Evolutionary conservation across 2,797 vertebrate genomes (phyloP), one percentile per base, ranked within the genome.

Genomic region (Spinus olivaceus): DNA sequence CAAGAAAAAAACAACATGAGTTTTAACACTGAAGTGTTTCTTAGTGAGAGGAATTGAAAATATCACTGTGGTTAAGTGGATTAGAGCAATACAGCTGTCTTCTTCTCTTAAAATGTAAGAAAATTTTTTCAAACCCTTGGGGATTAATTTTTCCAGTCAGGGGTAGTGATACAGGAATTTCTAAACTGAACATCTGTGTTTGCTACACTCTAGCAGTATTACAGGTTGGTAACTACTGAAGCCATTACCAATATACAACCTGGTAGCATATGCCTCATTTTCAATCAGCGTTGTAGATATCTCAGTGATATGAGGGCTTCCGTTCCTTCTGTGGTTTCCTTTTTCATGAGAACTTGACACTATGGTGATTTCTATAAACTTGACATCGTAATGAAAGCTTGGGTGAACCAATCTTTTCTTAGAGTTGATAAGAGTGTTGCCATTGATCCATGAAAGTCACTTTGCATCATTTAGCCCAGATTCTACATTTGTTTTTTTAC

Each of bases 261-360:
- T 46, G 50, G 27, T 47, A 77, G 49, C 32, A 24, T 77, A 33
- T 56, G 25, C 10, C 57, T 85, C 30, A 35, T 63, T 91, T 85
- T 72, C 65, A 82, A 0, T 6, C 35, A 44, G 10, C 0, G 0
- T 6, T 74, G 35, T 30, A 50, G 50, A 17, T 50, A 32, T 3
- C 4, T 20, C 2, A 53, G 44, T 9, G 23, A 49, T 63, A 14
- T 0, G 13, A 49, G 35, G 56, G 16, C 35, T 80, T 59, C 21
- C 13, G 3, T 37, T 87, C 44, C 32, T 60, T 74, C 76, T 42
- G 2, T 56, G 30, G 4, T 61, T 28, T 33, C 44, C 56, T 57
- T 76, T 60, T 59, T 57, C 14, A 2, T 16, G 37, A 37, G 30
- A 47, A 64, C 74, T 30, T 65, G 46, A 33, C 16, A 44, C 41